Base-by-base conservation (phyloP, 2,888 invertebrate genomes). In the Mesodorylaimus sp. region DNA sequence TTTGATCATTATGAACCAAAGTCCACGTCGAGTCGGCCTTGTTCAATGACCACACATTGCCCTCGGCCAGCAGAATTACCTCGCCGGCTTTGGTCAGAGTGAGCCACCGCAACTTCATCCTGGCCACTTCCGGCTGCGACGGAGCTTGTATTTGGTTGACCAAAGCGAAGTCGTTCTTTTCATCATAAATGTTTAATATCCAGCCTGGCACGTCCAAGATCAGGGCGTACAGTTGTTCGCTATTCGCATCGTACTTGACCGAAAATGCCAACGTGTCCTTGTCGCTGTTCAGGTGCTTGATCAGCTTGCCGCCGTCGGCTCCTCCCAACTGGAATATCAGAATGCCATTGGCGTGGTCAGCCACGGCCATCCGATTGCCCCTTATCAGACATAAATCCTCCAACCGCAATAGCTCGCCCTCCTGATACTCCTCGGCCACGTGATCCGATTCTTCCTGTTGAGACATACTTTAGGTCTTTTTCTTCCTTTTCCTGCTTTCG, bases 271-370 rank as follows among this genome's bases (percentile, higher is more conserved):
- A 26, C 5, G 45, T 45, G 19, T 45, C 45, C 5, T 21, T n/a
- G 5, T 45, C 45, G 7, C 26, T n/a, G 29, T 3, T 25, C 24
- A 45, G 29, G 19, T 45, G 45, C 29, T 45, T 5, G 5, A n/a
- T 26, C 5, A 26, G 5, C 7, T 25, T 5, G n/a, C n/a, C n/a
- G n/a, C n/a, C n/a, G n/a, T n/a, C n/a, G n/a, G n/a, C n/a, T 5
- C 45, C 45, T 5, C n/a, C 13, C 5, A 23, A 3, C 13, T 29
- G 24, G 45, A 45, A 45, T 7, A 45, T 29, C 29, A 45, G 7
- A 5, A 45, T 13, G 7, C 45, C 45, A n/a, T 45, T 45, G 26
- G 45, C 45, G 29, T 45, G 45, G 25, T 45, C 45, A 3, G 45
- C 45, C 5, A 45, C 29, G 7, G 19, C 45, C 13, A 45, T n/a